Evolutionary conservation across 2,888 invertebrate species (phyloP).

Genomic region (Leistus spinibarbis): DNA sequence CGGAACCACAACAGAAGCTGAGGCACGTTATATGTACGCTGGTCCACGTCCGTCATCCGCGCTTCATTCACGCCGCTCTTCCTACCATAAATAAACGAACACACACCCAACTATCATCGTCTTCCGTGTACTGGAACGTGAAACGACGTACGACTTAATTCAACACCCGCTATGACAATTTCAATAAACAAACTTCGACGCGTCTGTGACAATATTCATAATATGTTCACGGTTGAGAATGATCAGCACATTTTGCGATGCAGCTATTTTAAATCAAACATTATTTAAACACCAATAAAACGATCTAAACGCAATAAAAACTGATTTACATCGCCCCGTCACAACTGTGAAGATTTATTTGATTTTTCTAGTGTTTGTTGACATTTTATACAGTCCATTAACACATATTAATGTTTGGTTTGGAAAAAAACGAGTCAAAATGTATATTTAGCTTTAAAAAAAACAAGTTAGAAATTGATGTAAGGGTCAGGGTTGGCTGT

Average conservation of each 20-base stretch:
- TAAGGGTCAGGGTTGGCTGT: background rate
- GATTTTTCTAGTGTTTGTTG: background rate
- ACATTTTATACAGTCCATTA: conserved; percentile 5
- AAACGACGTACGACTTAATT: background rate
- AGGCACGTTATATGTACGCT: conserved; percentile 43
- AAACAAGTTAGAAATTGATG: background rate
- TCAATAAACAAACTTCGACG: background rate
- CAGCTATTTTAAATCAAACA: background rate
- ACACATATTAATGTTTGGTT: conserved; percentile 6
- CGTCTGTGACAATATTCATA: background rate
- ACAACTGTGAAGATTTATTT: background rate
- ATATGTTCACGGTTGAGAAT: too few relatives aligned
- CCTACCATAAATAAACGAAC: conserved; percentile 43
- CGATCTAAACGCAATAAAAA: background rate
- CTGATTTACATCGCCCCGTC: background rate
- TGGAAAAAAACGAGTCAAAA: background rate
- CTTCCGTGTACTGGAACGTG: background rate
- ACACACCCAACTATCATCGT: background rate
- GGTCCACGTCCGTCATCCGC: conserved; percentile 44
- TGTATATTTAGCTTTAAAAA: background rate
- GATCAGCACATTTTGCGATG: background rate
- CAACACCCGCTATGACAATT: background rate
- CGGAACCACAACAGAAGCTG: background rate
- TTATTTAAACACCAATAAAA: background rate
- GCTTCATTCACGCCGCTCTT: conserved; percentile 46